Evolutionary conservation across 2,113 vertebrate genomes (phyloP).

Genomic region (Tragelaphus scriptus): DNA sequence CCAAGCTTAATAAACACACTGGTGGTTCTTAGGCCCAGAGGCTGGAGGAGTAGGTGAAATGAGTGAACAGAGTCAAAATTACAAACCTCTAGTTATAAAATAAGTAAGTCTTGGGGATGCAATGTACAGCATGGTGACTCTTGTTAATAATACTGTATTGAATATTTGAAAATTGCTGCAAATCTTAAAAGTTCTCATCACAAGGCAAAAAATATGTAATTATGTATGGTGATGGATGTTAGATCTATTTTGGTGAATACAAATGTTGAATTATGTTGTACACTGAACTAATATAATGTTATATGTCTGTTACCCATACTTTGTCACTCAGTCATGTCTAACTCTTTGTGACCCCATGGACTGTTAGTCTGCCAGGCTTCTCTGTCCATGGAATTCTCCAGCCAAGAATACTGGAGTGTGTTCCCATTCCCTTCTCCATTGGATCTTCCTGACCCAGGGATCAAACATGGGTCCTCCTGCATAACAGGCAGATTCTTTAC

Average conservation of each 20-base stretch:
- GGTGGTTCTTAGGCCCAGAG: background rate
- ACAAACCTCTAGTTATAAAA: background rate
- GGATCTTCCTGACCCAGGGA: background rate
- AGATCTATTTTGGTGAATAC: background rate
- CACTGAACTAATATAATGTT: background rate
- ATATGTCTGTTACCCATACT: background rate
- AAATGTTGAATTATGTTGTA: background rate
- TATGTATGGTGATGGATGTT: background rate
- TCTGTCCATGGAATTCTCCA: background rate
- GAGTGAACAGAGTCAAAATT: background rate
- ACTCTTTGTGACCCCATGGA: background rate
- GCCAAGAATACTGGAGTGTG: background rate
- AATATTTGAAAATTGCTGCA: background rate
- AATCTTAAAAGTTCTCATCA: background rate
- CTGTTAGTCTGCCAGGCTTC: background rate
- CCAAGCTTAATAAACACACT: background rate
- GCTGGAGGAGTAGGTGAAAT: background rate
- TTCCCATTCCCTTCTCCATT: background rate
- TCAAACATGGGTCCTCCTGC: background rate
- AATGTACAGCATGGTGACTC: background rate
- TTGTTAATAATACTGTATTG: background rate
- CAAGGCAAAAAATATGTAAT: background rate
- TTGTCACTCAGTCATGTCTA: background rate
- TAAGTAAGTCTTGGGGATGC: background rate
- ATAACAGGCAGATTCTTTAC: background rate